Conservation (phyloP, 2,113 vertebrate genomes). For the Numida meleagris region DNA sequence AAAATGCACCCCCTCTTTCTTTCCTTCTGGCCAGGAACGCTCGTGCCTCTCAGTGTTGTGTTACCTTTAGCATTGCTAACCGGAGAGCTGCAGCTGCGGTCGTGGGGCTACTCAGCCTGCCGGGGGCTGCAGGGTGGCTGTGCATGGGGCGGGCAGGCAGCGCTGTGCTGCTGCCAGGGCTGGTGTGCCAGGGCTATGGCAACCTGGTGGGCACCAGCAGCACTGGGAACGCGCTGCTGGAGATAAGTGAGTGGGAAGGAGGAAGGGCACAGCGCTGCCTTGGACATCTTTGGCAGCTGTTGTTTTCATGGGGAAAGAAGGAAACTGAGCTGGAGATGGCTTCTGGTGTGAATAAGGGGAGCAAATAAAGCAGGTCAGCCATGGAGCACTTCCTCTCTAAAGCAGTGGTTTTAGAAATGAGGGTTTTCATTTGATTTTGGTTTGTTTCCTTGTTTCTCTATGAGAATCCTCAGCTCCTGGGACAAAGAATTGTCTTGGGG, state of each 20-base stretch:
- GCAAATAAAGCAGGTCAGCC: neutral
- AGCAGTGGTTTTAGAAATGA: neutral
- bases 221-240: neutral
- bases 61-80: slow-evolving; percentile 63
- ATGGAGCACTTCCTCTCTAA: neutral
- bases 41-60: neutral
- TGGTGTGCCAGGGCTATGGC: neutral
- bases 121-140: neutral
- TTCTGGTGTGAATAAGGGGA: neutral
- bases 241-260: neutral
- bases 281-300: neutral
- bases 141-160: neutral
- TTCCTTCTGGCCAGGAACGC: neutral
- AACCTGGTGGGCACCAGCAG: neutral
- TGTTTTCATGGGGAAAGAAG: neutral
- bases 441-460: neutral
- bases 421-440: neutral
- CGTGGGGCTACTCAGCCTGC: neutral
- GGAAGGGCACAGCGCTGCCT: neutral
- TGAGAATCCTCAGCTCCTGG: accelerated
- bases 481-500: accelerated
- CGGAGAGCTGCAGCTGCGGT: neutral
- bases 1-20: neutral
- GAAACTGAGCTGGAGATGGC: neutral
- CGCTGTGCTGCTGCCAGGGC: neutral